These are phyloP conservation scores for Esox lucius DNA, from an alignment of 2,797 vertebrate genomes.

Conservation along the genomic window DNA sequence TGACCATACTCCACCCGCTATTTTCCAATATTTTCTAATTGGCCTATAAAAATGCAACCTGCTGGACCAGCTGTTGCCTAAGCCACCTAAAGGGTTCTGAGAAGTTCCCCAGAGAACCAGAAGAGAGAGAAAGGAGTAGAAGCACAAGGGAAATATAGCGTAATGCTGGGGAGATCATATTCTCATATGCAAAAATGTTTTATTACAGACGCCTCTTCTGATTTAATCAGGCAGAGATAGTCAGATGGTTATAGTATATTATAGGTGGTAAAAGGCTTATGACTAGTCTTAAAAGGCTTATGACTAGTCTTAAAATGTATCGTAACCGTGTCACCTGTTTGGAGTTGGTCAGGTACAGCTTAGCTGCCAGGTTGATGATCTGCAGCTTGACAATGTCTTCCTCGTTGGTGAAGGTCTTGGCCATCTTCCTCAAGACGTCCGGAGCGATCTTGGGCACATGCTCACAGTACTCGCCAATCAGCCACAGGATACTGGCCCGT, in stretches of 20 bases:
- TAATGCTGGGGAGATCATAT: not conserved
- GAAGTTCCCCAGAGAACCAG: not conserved
- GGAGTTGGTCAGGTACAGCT: conserved; percentile 97
- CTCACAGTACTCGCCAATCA: conserved; percentile 97
- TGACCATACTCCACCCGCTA: not conserved
- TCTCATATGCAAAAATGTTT: not conserved
- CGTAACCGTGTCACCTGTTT: conserved; percentile 83
- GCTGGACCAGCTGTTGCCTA: too few species aligned
- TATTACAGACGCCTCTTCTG: conserved; percentile 84
- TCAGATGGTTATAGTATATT: conserved; percentile 60
- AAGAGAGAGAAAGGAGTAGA: not conserved
- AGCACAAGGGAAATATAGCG: not conserved
- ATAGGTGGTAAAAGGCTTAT: not conserved
- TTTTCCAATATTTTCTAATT: not conserved
- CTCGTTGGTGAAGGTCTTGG: conserved; percentile 94
- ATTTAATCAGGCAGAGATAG: conserved; percentile 96
- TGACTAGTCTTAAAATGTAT: not conserved
- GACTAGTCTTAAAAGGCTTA: not conserved
- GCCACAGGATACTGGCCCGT: conserved; percentile 94
- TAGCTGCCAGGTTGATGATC: conserved; percentile 94
- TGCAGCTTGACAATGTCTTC: conserved; percentile 98
- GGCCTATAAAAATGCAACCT: not conserved
- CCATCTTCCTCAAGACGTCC: conserved; percentile 96
- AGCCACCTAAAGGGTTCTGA: too few species aligned
- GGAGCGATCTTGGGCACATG: conserved; percentile 95